These are phyloP conservation scores for Blastobasis lacticolella DNA, from an alignment of 2,888 invertebrate species.

Conservation along the genomic window DNA sequence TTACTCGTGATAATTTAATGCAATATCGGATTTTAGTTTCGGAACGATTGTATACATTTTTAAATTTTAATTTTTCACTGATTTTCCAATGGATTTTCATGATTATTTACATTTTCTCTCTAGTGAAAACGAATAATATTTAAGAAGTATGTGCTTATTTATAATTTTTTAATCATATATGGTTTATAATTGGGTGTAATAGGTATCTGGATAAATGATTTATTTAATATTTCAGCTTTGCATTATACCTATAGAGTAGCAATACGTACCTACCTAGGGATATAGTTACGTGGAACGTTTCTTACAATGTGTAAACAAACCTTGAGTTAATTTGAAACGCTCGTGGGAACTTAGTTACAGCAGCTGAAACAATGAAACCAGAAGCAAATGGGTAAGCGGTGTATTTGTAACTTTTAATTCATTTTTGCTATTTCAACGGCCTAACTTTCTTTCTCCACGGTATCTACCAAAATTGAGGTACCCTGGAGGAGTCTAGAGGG, in stretches of 20 bases:
- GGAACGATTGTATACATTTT: conserved; percentile 9
- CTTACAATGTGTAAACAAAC: conserved; percentile 29
- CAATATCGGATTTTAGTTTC: conserved; percentile 6
- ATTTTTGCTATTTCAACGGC: background rate
- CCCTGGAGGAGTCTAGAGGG: no score
- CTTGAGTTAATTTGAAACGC: conserved; percentile 26
- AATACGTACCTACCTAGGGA: no score
- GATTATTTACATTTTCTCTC: background rate
- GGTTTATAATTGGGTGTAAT: no score
- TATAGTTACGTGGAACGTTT: no score
- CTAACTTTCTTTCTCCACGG: no score
- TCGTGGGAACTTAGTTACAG: conserved; percentile 5
- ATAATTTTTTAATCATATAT: no score
- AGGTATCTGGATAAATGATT: no score
- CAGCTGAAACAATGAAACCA: conserved; percentile 30
- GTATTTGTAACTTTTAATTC: conserved; percentile 11
- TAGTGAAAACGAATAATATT: no score
- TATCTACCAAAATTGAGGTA: no score
- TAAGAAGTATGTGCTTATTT: no score
- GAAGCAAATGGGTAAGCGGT: conserved; percentile 27
- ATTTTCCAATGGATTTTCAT: background rate
- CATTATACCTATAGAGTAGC: no score
- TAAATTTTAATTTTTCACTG: conserved; percentile 2
- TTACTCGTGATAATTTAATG: background rate
- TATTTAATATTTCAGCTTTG: no score